Percentiles rank a stretch among this genome's conserved stretches.
phyloP scores from a whole-genome alignment of 1,140 invertebrate species.

The Drosophila nannoptera region DNA sequence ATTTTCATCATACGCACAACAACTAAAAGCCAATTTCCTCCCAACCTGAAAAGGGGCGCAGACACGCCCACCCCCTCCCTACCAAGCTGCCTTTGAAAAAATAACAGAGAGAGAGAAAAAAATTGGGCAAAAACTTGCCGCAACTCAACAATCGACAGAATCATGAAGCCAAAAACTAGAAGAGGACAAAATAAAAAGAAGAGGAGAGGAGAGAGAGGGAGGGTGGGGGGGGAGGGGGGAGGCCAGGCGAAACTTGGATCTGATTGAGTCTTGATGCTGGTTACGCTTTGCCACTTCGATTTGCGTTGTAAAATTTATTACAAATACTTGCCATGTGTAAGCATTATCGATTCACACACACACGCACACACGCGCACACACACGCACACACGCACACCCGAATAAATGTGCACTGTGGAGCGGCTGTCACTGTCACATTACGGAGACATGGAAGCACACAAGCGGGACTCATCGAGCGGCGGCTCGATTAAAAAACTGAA shows the following conservation, averaged over 20 bases:
- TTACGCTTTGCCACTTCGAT: constrained; percentile 45
- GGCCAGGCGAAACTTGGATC: constrained; percentile 13
- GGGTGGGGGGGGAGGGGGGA: not conserved
- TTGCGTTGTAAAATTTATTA: constrained; percentile 58
- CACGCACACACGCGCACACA: too few species aligned
- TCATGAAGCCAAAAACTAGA: constrained; percentile 35
- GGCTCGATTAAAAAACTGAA: constrained; percentile 39
- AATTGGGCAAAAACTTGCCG: constrained; percentile 8
- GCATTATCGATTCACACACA: too few species aligned
- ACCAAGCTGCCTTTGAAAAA: too few species aligned
- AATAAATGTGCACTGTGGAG: constrained; percentile 56
- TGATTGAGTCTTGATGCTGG: constrained; percentile 36
- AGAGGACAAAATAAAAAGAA: too few species aligned
- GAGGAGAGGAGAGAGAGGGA: not conserved
- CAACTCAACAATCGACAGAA: constrained; percentile 25
- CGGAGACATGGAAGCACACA: constrained; percentile 67
- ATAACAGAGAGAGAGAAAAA: too few species aligned
- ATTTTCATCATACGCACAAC: constrained; percentile 46
- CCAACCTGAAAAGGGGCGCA: constrained; percentile 10
- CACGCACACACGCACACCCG: too few species aligned
- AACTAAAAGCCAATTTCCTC: constrained; percentile 45
- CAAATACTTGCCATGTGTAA: constrained; percentile 43
- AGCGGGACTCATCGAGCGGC: constrained; percentile 55
- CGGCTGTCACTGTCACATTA: constrained; percentile 69
- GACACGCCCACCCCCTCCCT: too few species aligned